Evolutionary conservation across 2,113 vertebrate species (phyloP), one percentile per base, ranked within the genome.

Genomic region (Nycticorax nycticorax): DNA sequence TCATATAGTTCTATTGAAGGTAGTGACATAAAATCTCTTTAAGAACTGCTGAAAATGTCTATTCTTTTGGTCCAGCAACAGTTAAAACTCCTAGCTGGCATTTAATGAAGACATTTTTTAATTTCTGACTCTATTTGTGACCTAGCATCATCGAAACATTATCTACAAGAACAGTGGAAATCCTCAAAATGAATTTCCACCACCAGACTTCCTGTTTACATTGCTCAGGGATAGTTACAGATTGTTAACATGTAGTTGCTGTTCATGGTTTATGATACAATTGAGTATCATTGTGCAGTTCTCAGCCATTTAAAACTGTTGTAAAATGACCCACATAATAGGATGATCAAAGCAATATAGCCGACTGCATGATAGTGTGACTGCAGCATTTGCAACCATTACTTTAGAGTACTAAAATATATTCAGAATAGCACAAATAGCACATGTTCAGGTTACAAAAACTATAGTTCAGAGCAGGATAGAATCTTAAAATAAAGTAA

Each of bases 321-420:
- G 2, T 93, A 81, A 93, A 83, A 87, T 82, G 85, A 92, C 80
- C 85, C 80, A 89, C 86, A 89, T 87, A 84, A 85, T 17, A 30
- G 77, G 56, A 75, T 81, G 91, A 93, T 93, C 94, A 96, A 96
- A 97, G 91, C 85, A 32, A 12, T 8, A 33, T 19, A 78, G 47
- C 55, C 5, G 3, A 14, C 74, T 56, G 62, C 57, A 21, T 12
- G 37, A 15, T 8, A 77, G 60, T 59, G 43, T 45, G 68, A 73
- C 88, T 94, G 86, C 68, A 75, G 56, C 33, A 39, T 75, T 67
- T 94, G 47, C 86, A 86, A 37, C 79, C 92, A 62, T 62, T 80
- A 23, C 47, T 47, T 7, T 3, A 80, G 37, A 78, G 41, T 23
- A 9, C 76, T 71, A 41, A 94, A 89, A 88, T 73, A 68, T 0